Evolutionary conservation across 2,797 vertebrate genomes (phyloP), one percentile per base, ranked within the genome.

Genomic region (Darevskia nairensis): DNA sequence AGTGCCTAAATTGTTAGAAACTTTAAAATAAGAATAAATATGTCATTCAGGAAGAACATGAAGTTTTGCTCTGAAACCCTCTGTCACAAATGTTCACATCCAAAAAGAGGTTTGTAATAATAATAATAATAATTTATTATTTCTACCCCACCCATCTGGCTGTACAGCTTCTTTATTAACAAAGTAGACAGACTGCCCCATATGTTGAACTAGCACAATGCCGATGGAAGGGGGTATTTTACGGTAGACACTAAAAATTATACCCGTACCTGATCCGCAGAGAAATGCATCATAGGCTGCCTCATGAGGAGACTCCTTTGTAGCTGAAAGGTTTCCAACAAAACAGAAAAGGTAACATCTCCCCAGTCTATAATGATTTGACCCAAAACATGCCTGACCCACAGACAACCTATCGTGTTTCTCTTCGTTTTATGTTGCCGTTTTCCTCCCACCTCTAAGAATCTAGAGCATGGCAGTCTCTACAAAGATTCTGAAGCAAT

Each of bases 221-320:
- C 6, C 10, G 25, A 64, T 19, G 25, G 3, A 86, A 78, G 61
- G 46, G 41, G 27, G 32, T 44, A 68, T 59, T 84, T 41, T 39
- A n/a, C n/a, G n/a, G n/a, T n/a, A 10, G 19, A 55, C 32, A 29
- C 15, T 3, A 55, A 32, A 91, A 84, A 79, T 82, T 86, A 61
- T 13, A 50, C 46, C 1, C 95, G 92, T 96, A 97, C 97, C 97
- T 95, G 97, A 97, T 35, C 97, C 97, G 13, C 96, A 97, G 77
- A 97, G 96, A 94, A 97, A 97, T 25, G 97, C 97, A 4, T 97
- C 97, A 4, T 97, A 97, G 0, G 95, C 97, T 0, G 97, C 97
- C 80, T 97, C 97, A 0, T 97, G 97, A 82, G 95, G 97, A 77
- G 1, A 96, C 66, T 94, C 88, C 10, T 94, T 96, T 90, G 95